Evolutionary conservation across 2,888 invertebrate species (phyloP), one percentile per base, ranked within the genome.

Genomic region (Chelonus formosanus): DNA sequence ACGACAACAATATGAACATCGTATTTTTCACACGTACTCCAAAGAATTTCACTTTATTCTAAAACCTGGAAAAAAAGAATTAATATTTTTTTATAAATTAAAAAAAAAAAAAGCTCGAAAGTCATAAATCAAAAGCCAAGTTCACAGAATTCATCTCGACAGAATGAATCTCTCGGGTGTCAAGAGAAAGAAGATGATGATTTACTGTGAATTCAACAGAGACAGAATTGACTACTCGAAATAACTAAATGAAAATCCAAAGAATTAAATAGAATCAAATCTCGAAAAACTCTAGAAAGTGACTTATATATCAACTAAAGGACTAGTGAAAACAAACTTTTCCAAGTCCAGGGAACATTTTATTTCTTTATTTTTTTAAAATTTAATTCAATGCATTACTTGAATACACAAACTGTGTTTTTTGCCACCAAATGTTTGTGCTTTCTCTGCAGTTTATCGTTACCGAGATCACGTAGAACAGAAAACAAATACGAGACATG

Each of bases 401-500:
- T 3, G 4, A 5, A n/a, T 44, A 20, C n/a, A 10, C 31, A 55
- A 10, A 40, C 35, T 3, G n/a, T 55, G 55, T 60, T 48, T 65
- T 73, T 71, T 72, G 70, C 67, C 62, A 31, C 55, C 59, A 56
- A 55, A 47, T 62, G 58, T 72, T 74, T 73, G 71, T 73, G 72
- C 70, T 71, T 71, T 73, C 67, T 60, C 57, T 72, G 72, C 73
- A 73, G 70, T 71, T 75, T 72, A 67, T 20, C 68, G 65, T 68
- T 64, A 67, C 47, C 63, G 71, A 67, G 55, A 69, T 73, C 72
- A 71, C 70, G 70, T 68, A 70, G 68, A 54, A 52, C 48, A 48
- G 65, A 71, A 66, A 47, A 68, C 71, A 72, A 70, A 68, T 58
- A 63, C 54, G 58, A 66, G 64, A 40, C 59, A 58, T 31, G 43